A percentile compares a stretch with the other conserved stretches of the same genome.
Conservation (phyloP, 2,797 vertebrate species). For the Intellagama lesueurii region DNA sequence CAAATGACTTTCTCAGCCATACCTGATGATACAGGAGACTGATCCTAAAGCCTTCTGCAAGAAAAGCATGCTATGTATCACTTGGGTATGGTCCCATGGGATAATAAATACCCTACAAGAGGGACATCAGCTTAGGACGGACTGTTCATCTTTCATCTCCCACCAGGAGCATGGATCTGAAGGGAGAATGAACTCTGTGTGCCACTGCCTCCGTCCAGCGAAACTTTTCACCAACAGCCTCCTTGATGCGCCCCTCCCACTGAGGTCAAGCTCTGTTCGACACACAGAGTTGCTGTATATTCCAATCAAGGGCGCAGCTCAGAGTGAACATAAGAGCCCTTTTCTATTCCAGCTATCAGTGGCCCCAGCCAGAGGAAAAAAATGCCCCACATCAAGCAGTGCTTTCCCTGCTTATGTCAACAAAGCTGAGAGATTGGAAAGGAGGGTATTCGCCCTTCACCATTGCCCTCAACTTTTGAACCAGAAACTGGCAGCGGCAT, state of each 20-base stretch:
- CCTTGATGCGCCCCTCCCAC: not conserved
- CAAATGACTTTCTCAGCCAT: not conserved
- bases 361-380: constrained; percentile 46
- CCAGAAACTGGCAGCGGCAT: not conserved
- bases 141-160: not conserved
- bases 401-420: constrained; percentile 44
- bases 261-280: constrained; percentile 54
- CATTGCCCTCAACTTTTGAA: constrained; percentile 14
- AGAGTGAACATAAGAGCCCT: constrained; percentile 41
- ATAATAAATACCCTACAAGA: not conserved
- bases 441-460: rapidly evolving
- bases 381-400: constrained; percentile 41
- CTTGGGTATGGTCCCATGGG: not conserved
- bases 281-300: constrained; percentile 63
- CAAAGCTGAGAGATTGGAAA: constrained; percentile 27
- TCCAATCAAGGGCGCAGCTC: not conserved
- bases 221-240: not conserved
- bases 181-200: constrained; percentile 6
- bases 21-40: not conserved
- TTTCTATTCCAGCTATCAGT: constrained; percentile 49
- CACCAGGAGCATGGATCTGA: not conserved
- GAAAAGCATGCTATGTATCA: not conserved
- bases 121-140: not conserved
- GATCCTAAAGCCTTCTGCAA: not conserved
- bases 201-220: rapidly evolving